Conservation (phyloP, 92 coral and sea anemone genomes). For the Actinostola sp. region DNA sequence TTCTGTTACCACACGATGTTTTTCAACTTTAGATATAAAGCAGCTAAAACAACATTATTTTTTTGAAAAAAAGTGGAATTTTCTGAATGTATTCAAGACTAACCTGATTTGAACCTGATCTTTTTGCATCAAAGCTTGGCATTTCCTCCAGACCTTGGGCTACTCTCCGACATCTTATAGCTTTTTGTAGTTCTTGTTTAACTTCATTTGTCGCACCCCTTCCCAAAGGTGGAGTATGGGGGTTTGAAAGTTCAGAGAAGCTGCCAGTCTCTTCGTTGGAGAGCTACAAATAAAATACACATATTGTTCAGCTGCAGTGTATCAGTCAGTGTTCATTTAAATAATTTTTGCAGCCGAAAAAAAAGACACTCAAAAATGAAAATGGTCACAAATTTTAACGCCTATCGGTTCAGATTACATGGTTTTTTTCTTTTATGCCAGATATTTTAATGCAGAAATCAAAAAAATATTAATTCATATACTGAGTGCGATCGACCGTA, state of each 20-base stretch:
- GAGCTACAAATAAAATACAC: conserved; percentile 33
- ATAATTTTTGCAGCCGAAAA: neutral
- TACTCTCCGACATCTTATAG: conserved; percentile 79
- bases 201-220: conserved; percentile 82
- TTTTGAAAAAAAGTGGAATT: too few species aligned
- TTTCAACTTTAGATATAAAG: neutral
- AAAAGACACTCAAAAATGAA: neutral
- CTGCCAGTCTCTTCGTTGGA: conserved; percentile 80
- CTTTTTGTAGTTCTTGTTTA: conserved; percentile 83
- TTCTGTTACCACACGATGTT: neutral
- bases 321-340: too few species aligned
- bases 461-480: too few species aligned
- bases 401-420: too few species aligned
- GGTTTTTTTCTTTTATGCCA: too few species aligned
- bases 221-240: conserved; percentile 50
- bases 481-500: too few species aligned
- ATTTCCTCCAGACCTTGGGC: conserved; percentile 95
- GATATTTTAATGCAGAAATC: too few species aligned
- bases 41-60: too few species aligned
- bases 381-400: too few species aligned
- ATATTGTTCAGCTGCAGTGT: too few species aligned
- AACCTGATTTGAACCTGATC: conserved; percentile 83
- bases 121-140: conserved; percentile 80
- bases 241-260: conserved; percentile 64
- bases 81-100: neutral